These are phyloP conservation scores for Brachyistius frenatus DNA, from an alignment of 2,113 vertebrate genomes.

Conservation along the genomic window DNA sequence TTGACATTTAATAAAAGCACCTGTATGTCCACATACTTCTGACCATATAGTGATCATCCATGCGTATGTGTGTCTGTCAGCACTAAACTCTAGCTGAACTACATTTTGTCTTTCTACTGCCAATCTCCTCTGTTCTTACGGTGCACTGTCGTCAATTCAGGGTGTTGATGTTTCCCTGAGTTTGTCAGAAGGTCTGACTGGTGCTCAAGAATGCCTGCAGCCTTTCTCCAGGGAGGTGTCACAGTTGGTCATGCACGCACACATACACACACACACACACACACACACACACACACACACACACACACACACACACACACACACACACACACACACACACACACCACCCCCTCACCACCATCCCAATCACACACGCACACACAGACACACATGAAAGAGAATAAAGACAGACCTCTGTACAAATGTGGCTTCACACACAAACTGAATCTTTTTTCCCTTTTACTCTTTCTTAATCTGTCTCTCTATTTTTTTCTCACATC, in stretches of 20 bases:
- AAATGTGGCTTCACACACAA: conserved; percentile 35
- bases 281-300: background rate
- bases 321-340: conserved; percentile 6
- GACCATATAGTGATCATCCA: background rate
- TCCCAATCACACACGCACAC: background rate
- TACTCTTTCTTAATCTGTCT: conserved; percentile 63
- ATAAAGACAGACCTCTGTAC: conserved; percentile 34
- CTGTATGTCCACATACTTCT: conserved; percentile 12
- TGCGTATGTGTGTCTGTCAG: conserved; percentile 29
- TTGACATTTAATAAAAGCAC: conserved; percentile 3
- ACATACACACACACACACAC: conserved; percentile 3
- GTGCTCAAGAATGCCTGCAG: conserved; percentile 45
- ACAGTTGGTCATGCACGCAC: conserved; percentile 54
- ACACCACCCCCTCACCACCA: too few relatives aligned
- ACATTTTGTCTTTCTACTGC: conserved; percentile 62
- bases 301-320: background rate
- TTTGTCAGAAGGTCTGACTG: conserved; percentile 77
- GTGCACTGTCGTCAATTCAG: conserved; percentile 37
- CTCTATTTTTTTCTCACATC: conserved; percentile 48
- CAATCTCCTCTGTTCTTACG: conserved; percentile 55
- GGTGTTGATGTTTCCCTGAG: conserved; percentile 65
- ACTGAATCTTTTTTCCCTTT: conserved; percentile 45
- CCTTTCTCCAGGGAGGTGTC: conserved; percentile 60
- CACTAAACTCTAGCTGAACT: conserved; percentile 77
- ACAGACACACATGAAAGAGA: conserved; percentile 22